Conservation (phyloP, 2,113 vertebrate species). For the Percina caprodes region DNA sequence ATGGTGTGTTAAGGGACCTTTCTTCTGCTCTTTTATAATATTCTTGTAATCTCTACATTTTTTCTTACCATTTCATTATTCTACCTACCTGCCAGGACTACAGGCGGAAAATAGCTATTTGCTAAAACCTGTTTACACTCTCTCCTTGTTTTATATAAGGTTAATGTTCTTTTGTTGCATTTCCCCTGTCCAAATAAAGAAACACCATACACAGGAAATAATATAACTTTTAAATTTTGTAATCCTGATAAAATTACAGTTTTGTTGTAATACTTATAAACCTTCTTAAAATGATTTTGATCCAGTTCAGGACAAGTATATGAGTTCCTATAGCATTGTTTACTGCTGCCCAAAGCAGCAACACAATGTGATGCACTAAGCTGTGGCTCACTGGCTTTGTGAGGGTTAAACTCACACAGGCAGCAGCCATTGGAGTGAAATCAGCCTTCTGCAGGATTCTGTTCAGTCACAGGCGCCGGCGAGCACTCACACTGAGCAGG, state of each 20-base stretch:
- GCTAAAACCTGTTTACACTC: too few relatives aligned
- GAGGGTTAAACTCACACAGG: conserved; percentile 76
- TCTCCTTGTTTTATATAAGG: background rate
- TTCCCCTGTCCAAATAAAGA: background rate
- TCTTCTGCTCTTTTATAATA: background rate
- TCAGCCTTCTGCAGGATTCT: conserved; percentile 71
- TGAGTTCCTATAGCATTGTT: background rate
- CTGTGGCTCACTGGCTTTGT: conserved; percentile 42
- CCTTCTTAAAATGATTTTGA: background rate
- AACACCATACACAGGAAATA: too few relatives aligned
- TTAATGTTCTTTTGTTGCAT: background rate
- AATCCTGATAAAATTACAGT: background rate
- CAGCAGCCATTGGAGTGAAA: conserved; percentile 75
- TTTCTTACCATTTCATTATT: background rate
- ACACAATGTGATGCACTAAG: background rate
- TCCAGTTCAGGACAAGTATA: background rate
- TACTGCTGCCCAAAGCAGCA: background rate
- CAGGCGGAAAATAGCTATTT: background rate
- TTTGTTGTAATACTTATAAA: background rate
- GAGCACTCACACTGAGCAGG: conserved; percentile 43
- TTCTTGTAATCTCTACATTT: background rate
- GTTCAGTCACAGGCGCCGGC: conserved; percentile 43
- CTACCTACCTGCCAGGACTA: background rate
- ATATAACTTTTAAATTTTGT: too few relatives aligned
- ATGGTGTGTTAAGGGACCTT: background rate